These are phyloP conservation scores for Synergus gifuensis DNA, from an alignment of 2,888 invertebrate genomes.

Conservation along the genomic window DNA sequence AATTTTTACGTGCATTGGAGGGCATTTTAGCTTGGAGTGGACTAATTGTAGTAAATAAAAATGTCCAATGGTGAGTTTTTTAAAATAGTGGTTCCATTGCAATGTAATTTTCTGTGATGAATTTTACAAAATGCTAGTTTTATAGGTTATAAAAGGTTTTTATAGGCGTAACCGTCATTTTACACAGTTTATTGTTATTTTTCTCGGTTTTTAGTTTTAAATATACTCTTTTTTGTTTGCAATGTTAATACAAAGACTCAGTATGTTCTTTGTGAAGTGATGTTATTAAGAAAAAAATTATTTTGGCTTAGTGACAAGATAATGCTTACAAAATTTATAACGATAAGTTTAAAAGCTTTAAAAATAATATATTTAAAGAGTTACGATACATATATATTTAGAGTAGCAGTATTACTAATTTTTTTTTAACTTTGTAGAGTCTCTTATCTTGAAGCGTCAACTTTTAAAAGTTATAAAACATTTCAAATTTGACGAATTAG, in stretches of 20 bases:
- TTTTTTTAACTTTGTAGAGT: neutral
- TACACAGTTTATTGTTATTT: neutral
- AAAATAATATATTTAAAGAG: no score
- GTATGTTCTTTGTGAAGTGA: neutral
- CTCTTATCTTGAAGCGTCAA: constrained; percentile 46
- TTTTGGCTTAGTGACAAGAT: no score
- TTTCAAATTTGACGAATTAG: constrained; percentile 71
- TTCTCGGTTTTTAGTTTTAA: neutral
- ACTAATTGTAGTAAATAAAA: neutral
- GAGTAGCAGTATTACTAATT: neutral
- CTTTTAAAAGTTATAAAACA: constrained; percentile 59
- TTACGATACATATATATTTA: no score
- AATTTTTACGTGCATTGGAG: neutral
- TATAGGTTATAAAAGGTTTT: no score
- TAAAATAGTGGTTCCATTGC: neutral
- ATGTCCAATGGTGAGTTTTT: constrained; percentile 7
- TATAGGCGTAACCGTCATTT: constrained; percentile 36
- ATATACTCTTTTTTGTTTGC: neutral
- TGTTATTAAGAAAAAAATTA: no score
- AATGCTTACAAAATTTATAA: no score
- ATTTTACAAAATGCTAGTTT: constrained; percentile 8
- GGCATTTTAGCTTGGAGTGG: neutral
- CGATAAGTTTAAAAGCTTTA: neutral
- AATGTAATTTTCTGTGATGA: constrained; percentile 44
- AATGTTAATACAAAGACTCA: neutral